Percentiles rank a stretch among this genome's conserved stretches.
These are phyloP conservation scores for Lamellibrachia columna DNA, from an alignment of 2,888 invertebrate species.

Conservation along the genomic window DNA sequence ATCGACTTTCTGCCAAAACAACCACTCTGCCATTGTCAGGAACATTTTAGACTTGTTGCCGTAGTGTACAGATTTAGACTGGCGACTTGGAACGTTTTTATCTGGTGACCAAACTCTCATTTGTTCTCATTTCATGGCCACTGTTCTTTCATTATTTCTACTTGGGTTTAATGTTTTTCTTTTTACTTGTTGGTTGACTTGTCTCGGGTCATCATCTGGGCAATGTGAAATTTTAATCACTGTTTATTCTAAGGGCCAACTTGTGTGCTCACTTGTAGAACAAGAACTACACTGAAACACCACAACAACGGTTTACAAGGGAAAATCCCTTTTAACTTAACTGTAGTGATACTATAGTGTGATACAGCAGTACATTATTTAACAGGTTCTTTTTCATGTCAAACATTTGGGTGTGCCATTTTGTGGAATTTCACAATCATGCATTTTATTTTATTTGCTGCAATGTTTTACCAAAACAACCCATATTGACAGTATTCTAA, in stretches of 20 bases:
- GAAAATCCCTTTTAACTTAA: neutral
- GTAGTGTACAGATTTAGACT: neutral
- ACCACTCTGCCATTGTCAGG: neutral
- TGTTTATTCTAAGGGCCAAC: neutral
- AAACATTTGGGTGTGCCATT: neutral
- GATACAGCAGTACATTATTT: neutral
- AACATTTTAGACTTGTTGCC: neutral
- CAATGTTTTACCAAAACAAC: neutral
- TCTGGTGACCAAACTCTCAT: conserved; percentile 3
- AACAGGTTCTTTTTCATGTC: neutral
- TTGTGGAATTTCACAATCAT: neutral
- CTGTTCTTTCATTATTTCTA: neutral
- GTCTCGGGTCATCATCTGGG: neutral
- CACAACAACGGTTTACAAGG: neutral
- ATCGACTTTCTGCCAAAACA: neutral
- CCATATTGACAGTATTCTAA: neutral
- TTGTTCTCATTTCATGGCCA: neutral
- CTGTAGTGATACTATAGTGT: neutral
- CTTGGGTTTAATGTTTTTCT: neutral
- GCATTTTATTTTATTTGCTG: neutral
- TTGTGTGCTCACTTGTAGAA: neutral
- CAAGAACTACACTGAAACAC: neutral
- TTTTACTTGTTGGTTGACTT: neutral
- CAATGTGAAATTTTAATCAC: neutral
- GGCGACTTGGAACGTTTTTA: neutral